Evolutionary conservation across 2,113 vertebrate genomes (phyloP).

Genomic region (Apodemus speciosus): DNA sequence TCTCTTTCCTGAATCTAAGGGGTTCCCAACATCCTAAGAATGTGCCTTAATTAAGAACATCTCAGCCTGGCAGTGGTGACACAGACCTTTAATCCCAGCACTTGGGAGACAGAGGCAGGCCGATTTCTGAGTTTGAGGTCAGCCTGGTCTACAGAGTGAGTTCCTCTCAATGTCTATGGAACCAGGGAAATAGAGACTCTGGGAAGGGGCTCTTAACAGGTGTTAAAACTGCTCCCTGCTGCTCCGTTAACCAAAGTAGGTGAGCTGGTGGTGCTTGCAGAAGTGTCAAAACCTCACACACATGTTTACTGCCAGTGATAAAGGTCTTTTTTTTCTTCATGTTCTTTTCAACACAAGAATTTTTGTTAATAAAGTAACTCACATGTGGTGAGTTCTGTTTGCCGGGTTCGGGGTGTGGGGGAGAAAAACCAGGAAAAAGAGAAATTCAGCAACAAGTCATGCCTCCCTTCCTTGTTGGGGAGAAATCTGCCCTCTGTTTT

Average conservation of each 20-base stretch:
- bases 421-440: constrained; percentile 58
- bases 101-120: too few species aligned
- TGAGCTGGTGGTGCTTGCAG: neutral
- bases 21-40: neutral
- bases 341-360: constrained; percentile 37
- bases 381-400: constrained; percentile 35
- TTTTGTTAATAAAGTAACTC: constrained; percentile 62
- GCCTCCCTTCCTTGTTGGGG: constrained; percentile 44
- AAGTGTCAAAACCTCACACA: constrained; percentile 70
- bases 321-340: constrained; percentile 44
- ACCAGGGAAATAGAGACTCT: neutral
- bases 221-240: constrained; percentile 69
- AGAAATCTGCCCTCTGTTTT: constrained; percentile 53
- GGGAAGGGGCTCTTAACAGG: constrained; percentile 18
- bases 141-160: too few species aligned
- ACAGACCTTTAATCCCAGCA: too few species aligned
- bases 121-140: too few species aligned
- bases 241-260: constrained; percentile 46
- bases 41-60: neutral
- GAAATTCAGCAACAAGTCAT: constrained; percentile 52
- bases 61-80: too few species aligned
- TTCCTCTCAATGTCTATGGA: neutral
- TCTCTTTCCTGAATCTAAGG: neutral
- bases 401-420: neutral
- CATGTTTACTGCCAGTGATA: constrained; percentile 47